Percentiles rank a stretch among this genome's conserved stretches.
These are phyloP conservation scores for Bufo bufo DNA, from an alignment of 2,113 vertebrate species.

Conservation along the genomic window DNA sequence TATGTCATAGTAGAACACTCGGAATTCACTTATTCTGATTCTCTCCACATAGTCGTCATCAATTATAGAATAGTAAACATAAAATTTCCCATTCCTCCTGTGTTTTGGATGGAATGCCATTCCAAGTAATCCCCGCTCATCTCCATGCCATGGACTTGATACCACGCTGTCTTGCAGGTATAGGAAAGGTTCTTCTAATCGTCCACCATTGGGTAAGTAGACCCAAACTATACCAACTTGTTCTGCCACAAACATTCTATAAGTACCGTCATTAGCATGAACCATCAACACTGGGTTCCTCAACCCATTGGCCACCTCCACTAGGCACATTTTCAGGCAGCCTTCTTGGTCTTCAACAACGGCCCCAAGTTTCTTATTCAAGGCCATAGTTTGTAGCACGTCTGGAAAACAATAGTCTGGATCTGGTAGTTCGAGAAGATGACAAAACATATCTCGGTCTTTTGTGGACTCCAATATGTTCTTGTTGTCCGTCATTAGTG, in stretches of 20 bases:
- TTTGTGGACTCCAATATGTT: conserved; percentile 64
- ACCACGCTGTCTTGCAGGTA: conserved; percentile 78
- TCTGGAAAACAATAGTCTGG: conserved; percentile 84
- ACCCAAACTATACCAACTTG: conserved; percentile 85
- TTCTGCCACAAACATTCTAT: conserved; percentile 79
- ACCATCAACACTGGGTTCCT: conserved; percentile 81
- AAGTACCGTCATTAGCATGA: conserved; percentile 75
- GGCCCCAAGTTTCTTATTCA: conserved; percentile 73
- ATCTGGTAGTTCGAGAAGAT: conserved; percentile 74
- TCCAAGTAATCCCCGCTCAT: conserved; percentile 84
- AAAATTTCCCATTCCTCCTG: conserved; percentile 79
- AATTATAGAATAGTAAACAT: conserved; percentile 79
- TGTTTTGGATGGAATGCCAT: conserved; percentile 83
- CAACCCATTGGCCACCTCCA: conserved; percentile 78
- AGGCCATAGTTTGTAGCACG: conserved; percentile 69
- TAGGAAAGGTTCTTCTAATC: conserved; percentile 80
- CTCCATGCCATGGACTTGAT: conserved; percentile 78
- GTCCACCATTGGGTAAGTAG: conserved; percentile 74
- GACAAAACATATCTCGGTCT: conserved; percentile 73
- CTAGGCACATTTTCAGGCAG: conserved; percentile 82
- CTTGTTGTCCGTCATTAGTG: conserved; percentile 70
- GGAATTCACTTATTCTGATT: conserved; percentile 81
- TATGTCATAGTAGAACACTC: conserved; percentile 73
- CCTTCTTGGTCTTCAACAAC: conserved; percentile 70
- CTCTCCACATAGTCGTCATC: conserved; percentile 73